Evolutionary conservation across 2,113 vertebrate genomes (phyloP).

Genomic region (Cyrtonyx montezumae): DNA sequence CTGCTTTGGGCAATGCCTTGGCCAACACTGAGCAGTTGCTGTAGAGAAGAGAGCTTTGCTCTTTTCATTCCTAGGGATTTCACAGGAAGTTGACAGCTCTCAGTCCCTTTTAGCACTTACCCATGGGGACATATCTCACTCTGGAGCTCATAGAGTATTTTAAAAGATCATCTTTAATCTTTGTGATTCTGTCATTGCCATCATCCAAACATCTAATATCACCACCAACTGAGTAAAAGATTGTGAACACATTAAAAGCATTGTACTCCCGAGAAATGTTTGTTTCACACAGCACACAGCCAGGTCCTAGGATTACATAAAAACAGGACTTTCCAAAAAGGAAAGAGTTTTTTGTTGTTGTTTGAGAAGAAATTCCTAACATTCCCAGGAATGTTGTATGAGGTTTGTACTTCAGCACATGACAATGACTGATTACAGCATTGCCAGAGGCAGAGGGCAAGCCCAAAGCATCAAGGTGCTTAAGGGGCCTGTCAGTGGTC

Average conservation of each 20-base stretch:
- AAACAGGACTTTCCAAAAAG: not conserved
- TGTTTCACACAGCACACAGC: not conserved
- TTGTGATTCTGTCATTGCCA: not conserved
- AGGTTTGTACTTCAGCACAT: not conserved
- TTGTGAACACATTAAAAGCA: not conserved
- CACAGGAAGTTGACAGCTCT: not conserved
- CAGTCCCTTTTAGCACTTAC: not conserved
- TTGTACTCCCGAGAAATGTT: not conserved
- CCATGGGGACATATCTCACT: not conserved
- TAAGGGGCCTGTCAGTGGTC: not conserved
- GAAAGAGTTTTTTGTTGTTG: not conserved
- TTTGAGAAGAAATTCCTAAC: not conserved
- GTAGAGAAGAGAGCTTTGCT: not conserved
- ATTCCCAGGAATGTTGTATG: not conserved
- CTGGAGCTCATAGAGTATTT: not conserved
- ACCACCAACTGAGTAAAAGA: not conserved
- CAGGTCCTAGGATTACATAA: not conserved
- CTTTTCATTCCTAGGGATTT: not conserved
- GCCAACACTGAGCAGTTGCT: not conserved
- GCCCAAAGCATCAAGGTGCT: not conserved
- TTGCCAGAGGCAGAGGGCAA: not conserved
- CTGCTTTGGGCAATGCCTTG: not conserved
- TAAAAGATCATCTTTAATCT: not conserved
- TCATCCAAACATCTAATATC: not conserved
- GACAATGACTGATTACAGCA: not conserved